A percentile compares a stretch with the other conserved stretches of the same genome.
Evolutionary conservation across 2,797 vertebrate genomes (phyloP).

Genomic region (Arremon brunneinucha): DNA sequence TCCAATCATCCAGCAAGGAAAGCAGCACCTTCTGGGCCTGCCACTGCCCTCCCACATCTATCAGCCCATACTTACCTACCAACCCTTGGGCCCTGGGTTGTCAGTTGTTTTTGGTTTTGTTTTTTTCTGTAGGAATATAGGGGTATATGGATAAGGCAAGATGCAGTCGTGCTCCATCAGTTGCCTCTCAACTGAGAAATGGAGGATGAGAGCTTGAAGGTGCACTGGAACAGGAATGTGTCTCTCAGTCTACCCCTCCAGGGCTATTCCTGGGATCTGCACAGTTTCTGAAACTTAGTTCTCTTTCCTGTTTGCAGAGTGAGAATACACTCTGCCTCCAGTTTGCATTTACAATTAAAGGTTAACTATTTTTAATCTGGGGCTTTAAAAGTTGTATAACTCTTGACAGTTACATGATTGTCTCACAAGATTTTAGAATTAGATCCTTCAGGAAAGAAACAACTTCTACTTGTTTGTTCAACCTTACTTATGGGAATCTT

Average conservation of each 20-base stretch:
- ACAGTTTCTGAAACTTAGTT: not conserved
- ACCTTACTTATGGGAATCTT: not conserved
- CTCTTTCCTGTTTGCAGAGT: not conserved
- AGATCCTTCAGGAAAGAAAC: not conserved
- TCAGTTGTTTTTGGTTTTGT: fast-evolving
- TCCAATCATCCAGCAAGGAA: not conserved
- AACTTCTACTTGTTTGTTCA: not conserved
- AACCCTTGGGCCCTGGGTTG: fast-evolving
- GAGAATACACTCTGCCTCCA: not conserved
- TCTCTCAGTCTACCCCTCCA: not conserved
- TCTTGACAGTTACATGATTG: not conserved
- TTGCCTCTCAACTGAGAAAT: not conserved
- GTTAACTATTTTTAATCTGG: not conserved
- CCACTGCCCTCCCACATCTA: fast-evolving
- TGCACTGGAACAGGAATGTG: not conserved
- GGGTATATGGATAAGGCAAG: not conserved
- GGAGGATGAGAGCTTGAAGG: not conserved
- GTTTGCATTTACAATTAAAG: not conserved
- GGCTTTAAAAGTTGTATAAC: not conserved
- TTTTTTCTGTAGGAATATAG: not conserved
- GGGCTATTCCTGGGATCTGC: not conserved
- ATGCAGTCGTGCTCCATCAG: not conserved
- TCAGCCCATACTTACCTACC: not conserved
- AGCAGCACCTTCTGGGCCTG: not conserved
- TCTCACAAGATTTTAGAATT: not conserved